These are phyloP conservation scores for Cryptosula pallasiana DNA, from an alignment of 2,888 invertebrate species.

Conservation along the genomic window DNA sequence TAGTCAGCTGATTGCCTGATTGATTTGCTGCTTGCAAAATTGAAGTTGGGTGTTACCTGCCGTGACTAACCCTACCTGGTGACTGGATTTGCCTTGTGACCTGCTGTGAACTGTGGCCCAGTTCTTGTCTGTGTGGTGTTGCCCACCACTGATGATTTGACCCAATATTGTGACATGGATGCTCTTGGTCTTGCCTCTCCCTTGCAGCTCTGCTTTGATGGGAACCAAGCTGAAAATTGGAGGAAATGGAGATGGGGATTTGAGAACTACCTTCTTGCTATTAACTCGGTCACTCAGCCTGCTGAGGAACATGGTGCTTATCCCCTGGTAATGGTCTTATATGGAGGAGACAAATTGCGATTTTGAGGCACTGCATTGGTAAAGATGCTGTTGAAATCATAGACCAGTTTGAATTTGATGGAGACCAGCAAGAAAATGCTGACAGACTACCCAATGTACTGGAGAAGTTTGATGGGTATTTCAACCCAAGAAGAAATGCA, in stretches of 20 bases:
- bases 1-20: no score
- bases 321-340: background rate
- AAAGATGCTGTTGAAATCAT: conserved; percentile 18
- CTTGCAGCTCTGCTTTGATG: no score
- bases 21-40: no score
- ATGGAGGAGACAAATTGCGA: background rate
- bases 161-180: no score
- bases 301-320: background rate
- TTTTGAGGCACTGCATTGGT: conserved; percentile 1
- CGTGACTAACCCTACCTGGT: no score
- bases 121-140: no score
- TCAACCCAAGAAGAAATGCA: background rate
- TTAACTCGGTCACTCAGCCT: background rate
- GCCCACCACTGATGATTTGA: no score
- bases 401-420: conserved; percentile 14
- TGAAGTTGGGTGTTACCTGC: no score
- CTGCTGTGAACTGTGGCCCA: no score
- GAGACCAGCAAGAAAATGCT: background rate
- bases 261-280: conserved; percentile 9
- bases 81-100: no score
- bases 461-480: conserved; percentile 9
- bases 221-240: no score
- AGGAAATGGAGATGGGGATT: background rate
- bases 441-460: background rate
- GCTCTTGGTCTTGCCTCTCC: no score